A percentile compares a stretch with the other conserved stretches of the same genome.
Evolutionary conservation across 2,113 vertebrate species (phyloP).

Genomic region (Xiphophorus maculatus): DNA sequence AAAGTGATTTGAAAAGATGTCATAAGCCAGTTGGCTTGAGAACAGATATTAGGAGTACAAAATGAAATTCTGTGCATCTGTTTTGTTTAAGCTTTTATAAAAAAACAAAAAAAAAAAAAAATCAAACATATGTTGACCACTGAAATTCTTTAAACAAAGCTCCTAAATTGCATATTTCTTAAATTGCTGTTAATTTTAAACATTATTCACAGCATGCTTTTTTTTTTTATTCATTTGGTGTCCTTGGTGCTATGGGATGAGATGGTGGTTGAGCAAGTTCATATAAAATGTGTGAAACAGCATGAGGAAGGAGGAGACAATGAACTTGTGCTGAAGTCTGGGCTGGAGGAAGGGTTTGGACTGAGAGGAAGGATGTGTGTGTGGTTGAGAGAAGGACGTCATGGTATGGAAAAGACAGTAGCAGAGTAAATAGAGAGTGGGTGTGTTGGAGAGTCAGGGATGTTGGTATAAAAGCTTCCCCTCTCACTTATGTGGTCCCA

Average conservation of each 20-base stretch:
- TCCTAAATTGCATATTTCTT: background rate
- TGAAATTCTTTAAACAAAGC: background rate
- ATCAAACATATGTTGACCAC: background rate
- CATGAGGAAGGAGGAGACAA: constrained; percentile 36
- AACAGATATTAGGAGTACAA: background rate
- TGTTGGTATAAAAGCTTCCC: constrained; percentile 88
- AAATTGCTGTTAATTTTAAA: background rate
- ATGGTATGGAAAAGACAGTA: constrained; percentile 68
- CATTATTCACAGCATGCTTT: background rate
- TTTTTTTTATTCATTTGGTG: constrained; percentile 27
- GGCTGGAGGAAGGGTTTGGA: constrained; percentile 40
- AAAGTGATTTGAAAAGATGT: background rate
- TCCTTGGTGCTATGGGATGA: constrained; percentile 65
- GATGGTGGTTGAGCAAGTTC: constrained; percentile 59
- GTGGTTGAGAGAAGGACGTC: constrained; percentile 64
- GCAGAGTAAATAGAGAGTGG: constrained; percentile 55
- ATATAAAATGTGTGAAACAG: constrained; percentile 22
- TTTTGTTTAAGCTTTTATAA: background rate
- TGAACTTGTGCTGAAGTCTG: constrained; percentile 2
- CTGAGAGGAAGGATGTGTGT: constrained; percentile 41
- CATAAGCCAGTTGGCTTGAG: background rate
- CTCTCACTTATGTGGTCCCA: constrained; percentile 63
- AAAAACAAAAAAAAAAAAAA: background rate
- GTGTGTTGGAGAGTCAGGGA: constrained; percentile 73
- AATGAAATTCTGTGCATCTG: background rate